A percentile compares a stretch with the other conserved stretches of the same genome.
phyloP scores from a whole-genome alignment of 1,140 invertebrate species.

The Melitaea cinxia region DNA sequence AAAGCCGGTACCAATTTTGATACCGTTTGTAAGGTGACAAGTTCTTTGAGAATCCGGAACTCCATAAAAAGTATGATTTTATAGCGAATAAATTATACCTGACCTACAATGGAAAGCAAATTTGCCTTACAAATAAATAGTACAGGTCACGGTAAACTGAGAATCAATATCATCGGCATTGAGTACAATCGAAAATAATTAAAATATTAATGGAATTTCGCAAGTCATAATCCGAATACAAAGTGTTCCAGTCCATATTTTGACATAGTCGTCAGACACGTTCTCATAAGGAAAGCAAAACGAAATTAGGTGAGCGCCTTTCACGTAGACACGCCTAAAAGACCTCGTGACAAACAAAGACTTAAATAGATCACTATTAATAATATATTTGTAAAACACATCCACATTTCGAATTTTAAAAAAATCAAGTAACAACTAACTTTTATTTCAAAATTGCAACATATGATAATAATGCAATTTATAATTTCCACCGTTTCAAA shows the following conservation, averaged over 20 bases:
- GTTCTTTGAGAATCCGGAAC: slow-evolving; percentile 30
- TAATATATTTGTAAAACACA: neutral
- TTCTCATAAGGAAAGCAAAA: slow-evolving; percentile 12
- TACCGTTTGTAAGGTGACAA: slow-evolving; percentile 7
- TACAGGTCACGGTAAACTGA: slow-evolving; percentile 39
- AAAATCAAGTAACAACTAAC: neutral
- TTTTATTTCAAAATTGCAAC: no score
- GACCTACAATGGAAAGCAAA: neutral
- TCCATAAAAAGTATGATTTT: neutral
- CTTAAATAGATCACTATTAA: neutral
- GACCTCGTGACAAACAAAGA: slow-evolving; percentile 5
- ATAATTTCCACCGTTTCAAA: slow-evolving; percentile 1
- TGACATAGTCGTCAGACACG: slow-evolving; percentile 30
- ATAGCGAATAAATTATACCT: neutral
- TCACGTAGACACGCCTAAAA: slow-evolving; percentile 21
- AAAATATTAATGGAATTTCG: slow-evolving; percentile 48
- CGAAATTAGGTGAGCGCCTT: slow-evolving; percentile 15
- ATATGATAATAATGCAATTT: no score
- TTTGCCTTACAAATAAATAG: slow-evolving; percentile 2
- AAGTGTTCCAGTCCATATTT: slow-evolving; percentile 45
- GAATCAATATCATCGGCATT: slow-evolving; percentile 40
- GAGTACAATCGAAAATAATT: slow-evolving; percentile 45
- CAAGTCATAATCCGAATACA: slow-evolving; percentile 31
- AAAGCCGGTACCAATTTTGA: slow-evolving; percentile 32
- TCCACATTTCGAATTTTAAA: neutral